Base-by-base conservation (phyloP, 2,888 invertebrate genomes). In the Athalia circularis region DNA sequence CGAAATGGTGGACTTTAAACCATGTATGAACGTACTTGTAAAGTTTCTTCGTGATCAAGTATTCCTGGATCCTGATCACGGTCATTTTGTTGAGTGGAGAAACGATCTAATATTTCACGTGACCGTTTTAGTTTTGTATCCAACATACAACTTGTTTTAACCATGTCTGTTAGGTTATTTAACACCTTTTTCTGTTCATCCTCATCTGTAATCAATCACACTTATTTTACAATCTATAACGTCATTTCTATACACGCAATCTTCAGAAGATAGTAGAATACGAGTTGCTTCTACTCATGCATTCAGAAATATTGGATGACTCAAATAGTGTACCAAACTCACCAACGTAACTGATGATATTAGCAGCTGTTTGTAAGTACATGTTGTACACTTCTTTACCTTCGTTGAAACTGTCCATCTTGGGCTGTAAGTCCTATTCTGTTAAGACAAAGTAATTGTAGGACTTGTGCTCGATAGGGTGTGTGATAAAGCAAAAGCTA, bases 341-440 rank as follows among this genome's bases (percentile, higher is more conserved):
- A 89, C 89, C 85, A 68, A 81, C 84, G 48, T 87, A 82, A 48
- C 70, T 81, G 15, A 86, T 80, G 15, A 87, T 82, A 72, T 86
- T 85, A 0, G 81, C 81, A 45, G 88, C 88, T 57, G 85, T 87
- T 82, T 84, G 85, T n/a, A 83, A 77, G 43, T 83, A 85, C 77
- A 72, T 80, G 43, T 85, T 83, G 59, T 84, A 82, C 3, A 85
- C 74, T 75, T 79, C 48, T 7, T 61, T 79, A 8, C 50, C 65
- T 67, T 67, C 65, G 45, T 74, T 48, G 9, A 79, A 29, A 43
- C 57, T 59, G 45, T 29, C 59, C 75, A 79, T 79, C 11, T 9
- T 68, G 11, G 43, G 7, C 11, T n/a, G 54, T 54, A n/a, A 54
- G n/a, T 54, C 8, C n/a, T n/a, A n/a, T 48, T 65, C 48, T 3